Evolutionary conservation across 1,140 invertebrate genomes (phyloP).

Genomic region (Drosophila elegans): DNA sequence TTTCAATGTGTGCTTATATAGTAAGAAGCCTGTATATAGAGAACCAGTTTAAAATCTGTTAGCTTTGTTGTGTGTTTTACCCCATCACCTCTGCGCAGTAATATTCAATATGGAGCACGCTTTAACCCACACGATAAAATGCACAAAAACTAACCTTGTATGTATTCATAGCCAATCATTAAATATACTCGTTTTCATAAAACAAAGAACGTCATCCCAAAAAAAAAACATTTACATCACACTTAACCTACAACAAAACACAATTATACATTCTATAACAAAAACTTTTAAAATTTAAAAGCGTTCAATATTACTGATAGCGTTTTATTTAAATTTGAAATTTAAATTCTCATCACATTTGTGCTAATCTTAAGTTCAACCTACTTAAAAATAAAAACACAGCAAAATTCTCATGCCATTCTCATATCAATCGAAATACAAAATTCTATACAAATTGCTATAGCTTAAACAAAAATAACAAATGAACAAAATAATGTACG

Average conservation of each 20-base stretch:
- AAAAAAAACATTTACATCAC: conserved; percentile 3
- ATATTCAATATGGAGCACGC: conserved; percentile 24
- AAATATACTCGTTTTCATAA: conserved; percentile 3
- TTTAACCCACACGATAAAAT: conserved; percentile 33
- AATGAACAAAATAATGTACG: conserved; percentile 41
- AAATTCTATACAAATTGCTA: conserved; percentile 53
- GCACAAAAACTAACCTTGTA: conserved; percentile 21
- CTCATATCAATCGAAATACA: conserved; percentile 57
- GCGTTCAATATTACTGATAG: not conserved
- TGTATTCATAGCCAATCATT: conserved; percentile 39
- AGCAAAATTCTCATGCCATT: conserved; percentile 78
- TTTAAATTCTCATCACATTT: conserved; percentile 32
- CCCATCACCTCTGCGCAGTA: conserved; percentile 21
- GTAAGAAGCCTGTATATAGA: conserved; percentile 33
- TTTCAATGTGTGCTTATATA: conserved; percentile 25
- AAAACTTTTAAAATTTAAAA: not conserved
- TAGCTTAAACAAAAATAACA: conserved; percentile 53
- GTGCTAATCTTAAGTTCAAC: conserved; percentile 13
- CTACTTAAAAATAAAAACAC: conserved; percentile 36
- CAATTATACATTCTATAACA: not conserved
- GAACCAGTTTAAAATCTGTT: not conserved
- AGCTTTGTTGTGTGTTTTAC: conserved; percentile 35
- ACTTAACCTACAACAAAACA: conserved; percentile 7
- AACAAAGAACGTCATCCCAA: not conserved
- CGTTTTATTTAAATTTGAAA: conserved; percentile 15